Conservation (phyloP, 2,888 invertebrate species). For the Pyrrhia umbra region DNA sequence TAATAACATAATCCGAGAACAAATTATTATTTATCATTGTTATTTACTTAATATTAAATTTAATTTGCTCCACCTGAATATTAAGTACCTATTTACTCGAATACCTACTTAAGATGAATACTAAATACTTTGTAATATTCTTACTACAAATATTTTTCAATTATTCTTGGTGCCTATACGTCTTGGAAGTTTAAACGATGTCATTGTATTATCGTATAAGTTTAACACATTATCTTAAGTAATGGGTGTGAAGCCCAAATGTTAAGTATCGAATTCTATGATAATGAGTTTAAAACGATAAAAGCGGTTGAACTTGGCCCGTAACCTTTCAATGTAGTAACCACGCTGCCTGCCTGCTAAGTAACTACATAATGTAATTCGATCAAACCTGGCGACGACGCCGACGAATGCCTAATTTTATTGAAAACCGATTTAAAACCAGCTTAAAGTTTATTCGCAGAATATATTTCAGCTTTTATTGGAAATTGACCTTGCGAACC, state of each 20-base stretch:
- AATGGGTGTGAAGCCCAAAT: conserved; percentile 42
- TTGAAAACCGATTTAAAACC: conserved; percentile 25
- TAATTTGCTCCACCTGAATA: conserved; percentile 33
- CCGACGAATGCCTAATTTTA: conserved; percentile 27
- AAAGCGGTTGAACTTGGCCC: conserved; percentile 79
- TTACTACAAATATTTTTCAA: conserved; percentile 23
- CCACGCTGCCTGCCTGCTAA: conserved; percentile 49
- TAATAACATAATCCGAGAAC: conserved; percentile 18
- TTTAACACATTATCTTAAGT: conserved; percentile 29
- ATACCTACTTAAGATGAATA: conserved; percentile 44
- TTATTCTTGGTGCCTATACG: conserved; percentile 1
- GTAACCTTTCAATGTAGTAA: conserved; percentile 70
- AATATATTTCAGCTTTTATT: conserved; percentile 18
- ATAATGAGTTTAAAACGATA: conserved; percentile 54
- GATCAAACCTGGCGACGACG: conserved; percentile 24
- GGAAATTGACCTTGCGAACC: conserved; percentile 3
- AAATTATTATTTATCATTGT: conserved; percentile 28
- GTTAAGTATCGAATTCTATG: conserved; percentile 55
- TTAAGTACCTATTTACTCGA: conserved; percentile 37
- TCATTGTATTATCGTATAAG: conserved; percentile 32
- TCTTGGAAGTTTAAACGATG: conserved; percentile 29
- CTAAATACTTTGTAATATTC: conserved; percentile 31
- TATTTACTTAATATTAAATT: conserved; percentile 22
- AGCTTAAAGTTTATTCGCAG: conserved; percentile 13
- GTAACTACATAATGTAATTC: conserved; percentile 40